Percentiles rank a stretch among this genome's conserved stretches.
These are phyloP conservation scores for Benthosema pterotum DNA, from an alignment of 2,797 vertebrate genomes.

Conservation along the genomic window DNA sequence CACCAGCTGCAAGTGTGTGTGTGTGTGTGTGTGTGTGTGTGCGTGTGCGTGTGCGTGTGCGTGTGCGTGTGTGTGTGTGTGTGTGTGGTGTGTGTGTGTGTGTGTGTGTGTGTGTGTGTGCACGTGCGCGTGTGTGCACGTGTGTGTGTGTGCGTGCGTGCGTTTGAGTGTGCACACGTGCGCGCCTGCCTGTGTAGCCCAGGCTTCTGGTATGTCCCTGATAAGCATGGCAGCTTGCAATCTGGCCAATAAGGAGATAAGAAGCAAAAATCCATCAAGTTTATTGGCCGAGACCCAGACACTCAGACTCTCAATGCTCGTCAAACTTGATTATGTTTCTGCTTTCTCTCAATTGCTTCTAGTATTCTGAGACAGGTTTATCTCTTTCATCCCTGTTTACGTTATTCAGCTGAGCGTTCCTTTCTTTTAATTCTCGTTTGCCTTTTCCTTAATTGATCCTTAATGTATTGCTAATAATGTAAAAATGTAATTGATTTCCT, in stretches of 20 bases:
- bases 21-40: no score
- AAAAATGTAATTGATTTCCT: no score
- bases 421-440: not conserved
- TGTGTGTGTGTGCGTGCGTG: no score
- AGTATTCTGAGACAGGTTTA: not conserved
- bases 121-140: no score
- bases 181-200: not conserved
- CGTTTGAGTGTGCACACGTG: no score
- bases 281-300: constrained; percentile 23
- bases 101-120: not conserved
- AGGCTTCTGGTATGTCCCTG: constrained; percentile 27
- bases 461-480: no score
- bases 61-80: no score
- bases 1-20: no score
- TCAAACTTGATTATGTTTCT: not conserved
- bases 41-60: no score
- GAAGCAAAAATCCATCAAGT: constrained; percentile 19
- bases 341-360: not conserved
- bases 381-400: not conserved
- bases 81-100: not conserved
- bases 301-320: constrained; percentile 8
- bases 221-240: constrained; percentile 41
- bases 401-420: not conserved
- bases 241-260: constrained; percentile 39
- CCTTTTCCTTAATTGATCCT: no score